A percentile compares a stretch with the other conserved stretches of the same genome.
Conservation (phyloP, 2,797 vertebrate species). For the Bovichtus variegatus region DNA sequence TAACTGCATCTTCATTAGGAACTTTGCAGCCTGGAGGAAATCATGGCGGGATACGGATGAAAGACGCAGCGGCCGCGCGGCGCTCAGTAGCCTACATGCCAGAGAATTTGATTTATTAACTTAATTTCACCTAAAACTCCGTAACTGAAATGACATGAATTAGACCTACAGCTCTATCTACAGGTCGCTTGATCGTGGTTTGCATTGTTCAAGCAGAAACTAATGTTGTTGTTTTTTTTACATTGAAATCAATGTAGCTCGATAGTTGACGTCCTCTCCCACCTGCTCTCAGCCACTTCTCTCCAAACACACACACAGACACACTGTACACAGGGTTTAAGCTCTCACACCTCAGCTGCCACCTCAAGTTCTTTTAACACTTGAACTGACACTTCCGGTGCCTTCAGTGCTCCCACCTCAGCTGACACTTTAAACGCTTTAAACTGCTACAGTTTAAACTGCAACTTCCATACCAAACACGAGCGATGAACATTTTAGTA, state of each 20-base stretch:
- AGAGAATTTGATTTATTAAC: background rate
- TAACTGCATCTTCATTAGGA: slow-evolving; percentile 71
- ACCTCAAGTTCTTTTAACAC: background rate
- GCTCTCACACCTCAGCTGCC: background rate
- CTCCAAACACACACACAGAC: rapidly evolving
- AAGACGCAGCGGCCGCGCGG: background rate
- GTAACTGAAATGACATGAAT: background rate
- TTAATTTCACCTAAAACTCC: background rate
- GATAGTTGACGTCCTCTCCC: background rate
- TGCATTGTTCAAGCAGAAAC: background rate
- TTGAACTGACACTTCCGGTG: background rate
- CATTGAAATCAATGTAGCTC: background rate
- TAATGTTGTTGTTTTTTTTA: no score
- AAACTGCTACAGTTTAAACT: background rate
- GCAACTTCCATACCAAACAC: background rate
- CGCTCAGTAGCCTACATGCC: background rate
- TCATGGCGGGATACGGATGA: background rate
- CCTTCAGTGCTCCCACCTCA: background rate
- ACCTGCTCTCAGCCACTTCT: background rate
- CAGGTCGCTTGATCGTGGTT: background rate
- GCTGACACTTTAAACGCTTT: no score
- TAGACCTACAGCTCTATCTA: background rate
- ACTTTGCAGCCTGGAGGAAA: slow-evolving; percentile 44
- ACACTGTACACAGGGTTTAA: background rate
- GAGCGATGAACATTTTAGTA: background rate